A percentile compares a stretch with the other conserved stretches of the same genome.
These are phyloP conservation scores for Gymnobelideus leadbeateri DNA, from an alignment of 2,113 vertebrate genomes.

Conservation along the genomic window DNA sequence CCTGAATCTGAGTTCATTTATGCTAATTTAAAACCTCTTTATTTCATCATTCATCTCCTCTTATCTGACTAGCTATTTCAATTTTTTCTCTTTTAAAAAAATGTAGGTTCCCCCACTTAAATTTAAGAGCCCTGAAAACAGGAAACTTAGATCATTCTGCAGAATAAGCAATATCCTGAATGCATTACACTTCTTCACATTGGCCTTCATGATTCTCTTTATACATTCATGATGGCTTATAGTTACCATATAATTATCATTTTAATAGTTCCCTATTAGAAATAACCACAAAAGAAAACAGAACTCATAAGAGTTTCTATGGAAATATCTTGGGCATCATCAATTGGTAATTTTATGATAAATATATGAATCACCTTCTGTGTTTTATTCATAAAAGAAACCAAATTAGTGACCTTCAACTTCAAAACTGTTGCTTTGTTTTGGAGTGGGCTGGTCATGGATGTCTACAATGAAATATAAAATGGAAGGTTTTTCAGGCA, in stretches of 20 bases:
- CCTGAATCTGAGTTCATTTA: background rate
- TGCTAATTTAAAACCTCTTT: background rate
- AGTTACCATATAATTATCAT: constrained; percentile 35
- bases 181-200: constrained; percentile 41
- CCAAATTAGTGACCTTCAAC: constrained; percentile 11
- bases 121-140: background rate
- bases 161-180: constrained; percentile 40
- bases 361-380: background rate
- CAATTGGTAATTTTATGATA: constrained; percentile 36
- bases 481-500: constrained; percentile 7
- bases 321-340: constrained; percentile 20
- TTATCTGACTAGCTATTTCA: background rate
- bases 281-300: constrained; percentile 6
- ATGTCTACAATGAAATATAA: background rate
- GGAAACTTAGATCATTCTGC: background rate
- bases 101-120: background rate
- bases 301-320: constrained; percentile 19
- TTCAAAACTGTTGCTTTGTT: background rate
- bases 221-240: constrained; percentile 11
- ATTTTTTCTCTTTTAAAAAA: constrained; percentile 26
- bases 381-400: constrained; percentile 35
- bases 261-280: background rate
- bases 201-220: constrained; percentile 39
- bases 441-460: constrained; percentile 31
- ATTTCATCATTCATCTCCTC: constrained; percentile 10